A percentile compares a stretch with the other conserved stretches of the same genome.
phyloP scores from a whole-genome alignment of 1,140 invertebrate genomes.

The Adelges cooleyi region DNA sequence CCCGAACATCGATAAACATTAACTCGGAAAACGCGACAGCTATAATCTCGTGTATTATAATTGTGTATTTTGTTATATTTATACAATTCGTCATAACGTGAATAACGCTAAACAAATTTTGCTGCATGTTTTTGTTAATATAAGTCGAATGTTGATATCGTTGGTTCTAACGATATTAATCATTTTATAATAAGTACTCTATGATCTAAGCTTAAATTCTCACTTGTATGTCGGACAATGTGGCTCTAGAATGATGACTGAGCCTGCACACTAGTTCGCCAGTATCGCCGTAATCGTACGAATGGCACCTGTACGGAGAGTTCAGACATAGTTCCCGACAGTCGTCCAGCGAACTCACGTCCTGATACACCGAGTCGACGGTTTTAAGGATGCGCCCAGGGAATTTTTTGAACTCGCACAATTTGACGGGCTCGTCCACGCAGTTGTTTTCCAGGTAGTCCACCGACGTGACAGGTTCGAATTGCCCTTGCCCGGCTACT shows the following conservation, averaged over 20 bases:
- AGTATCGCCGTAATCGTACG: slow-evolving; percentile 85
- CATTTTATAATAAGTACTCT: too few species aligned
- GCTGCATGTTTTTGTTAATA: too few species aligned
- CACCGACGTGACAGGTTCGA: slow-evolving; percentile 47
- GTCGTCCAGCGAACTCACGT: slow-evolving; percentile 72
- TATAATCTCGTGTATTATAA: too few species aligned
- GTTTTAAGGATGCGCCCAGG: slow-evolving; percentile 80
- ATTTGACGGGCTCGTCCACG: slow-evolving; percentile 74
- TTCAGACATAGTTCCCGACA: slow-evolving; percentile 78
- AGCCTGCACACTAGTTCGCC: slow-evolving; percentile 83
- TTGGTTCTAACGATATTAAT: too few species aligned
- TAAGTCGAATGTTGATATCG: too few species aligned
- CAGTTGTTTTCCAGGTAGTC: slow-evolving; percentile 87
- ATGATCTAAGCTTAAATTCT: too few species aligned
- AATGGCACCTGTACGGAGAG: slow-evolving; percentile 74
- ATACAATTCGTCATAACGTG: too few species aligned
- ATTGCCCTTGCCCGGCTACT: slow-evolving; percentile 59
- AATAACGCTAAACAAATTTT: too few species aligned
- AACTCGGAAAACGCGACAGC: too few species aligned
- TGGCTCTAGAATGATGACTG: slow-evolving; percentile 79
- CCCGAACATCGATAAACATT: too few species aligned
- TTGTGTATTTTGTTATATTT: too few species aligned
- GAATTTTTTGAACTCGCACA: slow-evolving; percentile 86
- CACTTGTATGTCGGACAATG: slow-evolving; percentile 74
- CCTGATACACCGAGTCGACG: slow-evolving; percentile 84